Conservation (phyloP, 1,140 invertebrate genomes). For the Bacillus rossius region DNA sequence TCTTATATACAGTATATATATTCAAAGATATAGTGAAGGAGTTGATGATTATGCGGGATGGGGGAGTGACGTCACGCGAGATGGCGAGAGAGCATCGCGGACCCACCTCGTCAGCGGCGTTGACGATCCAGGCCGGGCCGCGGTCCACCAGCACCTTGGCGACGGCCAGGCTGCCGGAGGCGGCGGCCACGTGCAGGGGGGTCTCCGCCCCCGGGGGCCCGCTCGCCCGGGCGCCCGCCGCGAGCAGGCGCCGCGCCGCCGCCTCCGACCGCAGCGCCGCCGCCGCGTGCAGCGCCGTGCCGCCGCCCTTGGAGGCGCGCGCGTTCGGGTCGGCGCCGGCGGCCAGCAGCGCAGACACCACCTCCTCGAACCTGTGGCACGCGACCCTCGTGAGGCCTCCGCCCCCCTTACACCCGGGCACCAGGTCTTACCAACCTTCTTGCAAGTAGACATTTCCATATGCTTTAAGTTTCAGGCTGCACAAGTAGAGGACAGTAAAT, state of each 20-base stretch:
- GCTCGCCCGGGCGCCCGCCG: constrained; percentile 41
- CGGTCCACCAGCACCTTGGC: constrained; percentile 2
- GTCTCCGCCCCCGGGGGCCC: constrained; percentile 41
- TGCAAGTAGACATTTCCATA: too few relatives aligned
- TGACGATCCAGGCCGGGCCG: not conserved
- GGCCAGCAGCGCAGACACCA: constrained; percentile 22
- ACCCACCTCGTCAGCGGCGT: not conserved
- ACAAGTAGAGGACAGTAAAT: too few relatives aligned
- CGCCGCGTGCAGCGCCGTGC: constrained; percentile 46
- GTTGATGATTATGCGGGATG: too few relatives aligned
- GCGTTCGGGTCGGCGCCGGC: constrained; percentile 28
- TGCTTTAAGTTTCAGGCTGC: too few relatives aligned
- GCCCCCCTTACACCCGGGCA: too few relatives aligned
- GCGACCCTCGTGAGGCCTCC: too few relatives aligned
- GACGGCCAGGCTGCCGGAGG: constrained; percentile 28
- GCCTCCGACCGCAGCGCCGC: constrained; percentile 39
- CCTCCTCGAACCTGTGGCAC: constrained; percentile 19
- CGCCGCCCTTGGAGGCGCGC: constrained; percentile 25
- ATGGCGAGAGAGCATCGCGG: too few relatives aligned
- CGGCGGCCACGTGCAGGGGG: constrained; percentile 44
- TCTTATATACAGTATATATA: too few relatives aligned
- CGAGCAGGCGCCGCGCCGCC: constrained; percentile 40
- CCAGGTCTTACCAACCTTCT: too few relatives aligned
- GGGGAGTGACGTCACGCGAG: too few relatives aligned
- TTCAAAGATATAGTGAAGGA: too few relatives aligned